Conservation (phyloP, 2,797 vertebrate genomes). For the Phoebastria nigripes region DNA sequence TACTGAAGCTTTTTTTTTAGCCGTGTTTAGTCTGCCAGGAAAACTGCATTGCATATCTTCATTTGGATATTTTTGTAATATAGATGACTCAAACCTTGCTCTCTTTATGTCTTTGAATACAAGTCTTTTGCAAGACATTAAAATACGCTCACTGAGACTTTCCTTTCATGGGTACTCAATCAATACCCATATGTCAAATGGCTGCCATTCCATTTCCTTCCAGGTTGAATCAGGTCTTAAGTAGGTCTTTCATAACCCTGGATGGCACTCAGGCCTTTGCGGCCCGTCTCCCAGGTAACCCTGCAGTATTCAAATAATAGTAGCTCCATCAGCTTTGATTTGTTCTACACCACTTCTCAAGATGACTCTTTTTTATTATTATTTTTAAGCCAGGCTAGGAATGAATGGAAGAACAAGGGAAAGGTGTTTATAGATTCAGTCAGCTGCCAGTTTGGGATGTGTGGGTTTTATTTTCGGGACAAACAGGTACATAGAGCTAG, state of each 20-base stretch:
- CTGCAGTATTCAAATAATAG: neutral
- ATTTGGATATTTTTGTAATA: neutral
- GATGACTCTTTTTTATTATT: neutral
- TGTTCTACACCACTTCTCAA: neutral
- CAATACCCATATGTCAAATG: neutral
- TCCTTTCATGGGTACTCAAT: neutral
- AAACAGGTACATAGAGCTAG: neutral
- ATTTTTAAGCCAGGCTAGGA: neutral
- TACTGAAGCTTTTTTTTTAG: neutral
- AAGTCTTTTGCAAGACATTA: neutral
- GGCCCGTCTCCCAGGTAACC: neutral
- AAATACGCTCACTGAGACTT: neutral
- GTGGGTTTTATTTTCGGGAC: neutral
- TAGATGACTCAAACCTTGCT: neutral
- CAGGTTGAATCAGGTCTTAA: neutral
- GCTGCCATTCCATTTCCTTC: neutral
- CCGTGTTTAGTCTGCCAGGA: neutral
- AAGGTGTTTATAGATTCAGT: neutral
- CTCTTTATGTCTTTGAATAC: neutral
- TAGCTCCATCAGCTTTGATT: neutral
- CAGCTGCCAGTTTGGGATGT: neutral
- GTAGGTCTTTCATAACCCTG: neutral
- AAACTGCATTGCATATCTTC: neutral
- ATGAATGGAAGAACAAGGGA: neutral
- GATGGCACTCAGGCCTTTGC: neutral